Evolutionary conservation across 2,888 invertebrate genomes (phyloP).

Genomic region (Morinoia aosen): DNA sequence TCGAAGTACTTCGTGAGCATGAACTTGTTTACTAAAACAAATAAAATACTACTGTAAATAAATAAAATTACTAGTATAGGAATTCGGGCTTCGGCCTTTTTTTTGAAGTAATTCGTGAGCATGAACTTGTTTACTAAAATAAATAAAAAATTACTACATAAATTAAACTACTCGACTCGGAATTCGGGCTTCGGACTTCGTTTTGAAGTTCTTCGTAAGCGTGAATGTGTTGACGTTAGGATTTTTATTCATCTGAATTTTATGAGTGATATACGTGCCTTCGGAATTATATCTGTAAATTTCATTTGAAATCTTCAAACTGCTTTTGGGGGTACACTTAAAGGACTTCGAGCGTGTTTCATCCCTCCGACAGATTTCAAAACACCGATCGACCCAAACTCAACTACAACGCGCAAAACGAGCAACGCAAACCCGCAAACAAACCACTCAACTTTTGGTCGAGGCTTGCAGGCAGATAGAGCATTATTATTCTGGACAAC

Average conservation of each 20-base stretch:
- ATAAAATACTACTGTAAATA: too few species aligned
- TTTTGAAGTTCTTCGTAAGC: background rate
- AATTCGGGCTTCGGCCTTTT: too few species aligned
- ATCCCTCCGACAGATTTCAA: background rate
- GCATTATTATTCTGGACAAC: slow-evolving; percentile 23
- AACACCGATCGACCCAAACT: background rate
- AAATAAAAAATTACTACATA: too few species aligned
- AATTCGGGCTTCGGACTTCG: background rate
- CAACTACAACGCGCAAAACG: background rate
- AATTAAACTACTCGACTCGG: background rate
- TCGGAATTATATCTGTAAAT: background rate
- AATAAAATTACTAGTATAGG: too few species aligned
- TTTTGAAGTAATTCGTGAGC: too few species aligned
- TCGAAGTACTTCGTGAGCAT: background rate
- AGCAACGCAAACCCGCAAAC: background rate
- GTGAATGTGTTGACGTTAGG: background rate
- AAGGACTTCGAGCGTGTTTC: background rate
- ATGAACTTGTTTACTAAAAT: too few species aligned
- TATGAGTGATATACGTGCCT: background rate
- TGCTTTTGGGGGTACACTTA: too few species aligned
- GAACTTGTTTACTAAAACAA: background rate
- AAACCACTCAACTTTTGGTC: background rate
- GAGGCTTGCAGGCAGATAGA: background rate
- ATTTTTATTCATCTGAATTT: background rate
- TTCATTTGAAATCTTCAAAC: background rate